Evolutionary conservation across 2,888 invertebrate species (phyloP).

Genomic region (Oasisia sp.): DNA sequence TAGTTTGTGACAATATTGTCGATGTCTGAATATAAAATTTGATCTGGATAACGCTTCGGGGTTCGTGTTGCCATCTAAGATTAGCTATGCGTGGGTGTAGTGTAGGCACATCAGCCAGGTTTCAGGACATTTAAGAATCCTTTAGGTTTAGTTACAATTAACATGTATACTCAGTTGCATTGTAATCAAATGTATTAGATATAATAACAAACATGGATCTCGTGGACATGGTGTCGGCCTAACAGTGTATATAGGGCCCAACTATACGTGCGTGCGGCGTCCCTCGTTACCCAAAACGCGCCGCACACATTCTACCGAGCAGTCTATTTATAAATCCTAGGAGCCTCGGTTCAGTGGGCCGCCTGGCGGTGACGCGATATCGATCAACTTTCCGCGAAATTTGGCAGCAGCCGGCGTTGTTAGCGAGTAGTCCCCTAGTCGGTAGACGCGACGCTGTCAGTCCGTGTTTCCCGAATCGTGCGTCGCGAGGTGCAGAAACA

Average conservation of each 20-base stretch:
- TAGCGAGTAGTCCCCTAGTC: neutral
- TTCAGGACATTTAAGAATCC: no score
- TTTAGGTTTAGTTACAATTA: no score
- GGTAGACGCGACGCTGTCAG: neutral
- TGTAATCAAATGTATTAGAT: neutral
- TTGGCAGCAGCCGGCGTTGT: neutral
- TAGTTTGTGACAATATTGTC: no score
- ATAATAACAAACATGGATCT: neutral
- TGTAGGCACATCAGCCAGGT: no score
- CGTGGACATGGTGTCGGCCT: neutral
- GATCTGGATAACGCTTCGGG: no score
- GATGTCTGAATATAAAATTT: no score
- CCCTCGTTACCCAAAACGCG: neutral
- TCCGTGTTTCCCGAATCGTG: neutral
- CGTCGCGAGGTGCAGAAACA: neutral
- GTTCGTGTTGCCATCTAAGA: no score
- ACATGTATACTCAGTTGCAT: neutral
- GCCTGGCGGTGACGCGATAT: neutral
- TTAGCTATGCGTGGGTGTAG: no score
- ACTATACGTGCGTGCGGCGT: no score
- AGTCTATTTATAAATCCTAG: neutral
- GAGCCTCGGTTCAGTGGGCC: neutral
- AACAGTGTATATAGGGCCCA: neutral
- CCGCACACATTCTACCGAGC: neutral
- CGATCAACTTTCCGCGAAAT: constrained; percentile 12